Conservation (phyloP, 1,140 invertebrate species). For the Gonatopus flavifemur region DNA sequence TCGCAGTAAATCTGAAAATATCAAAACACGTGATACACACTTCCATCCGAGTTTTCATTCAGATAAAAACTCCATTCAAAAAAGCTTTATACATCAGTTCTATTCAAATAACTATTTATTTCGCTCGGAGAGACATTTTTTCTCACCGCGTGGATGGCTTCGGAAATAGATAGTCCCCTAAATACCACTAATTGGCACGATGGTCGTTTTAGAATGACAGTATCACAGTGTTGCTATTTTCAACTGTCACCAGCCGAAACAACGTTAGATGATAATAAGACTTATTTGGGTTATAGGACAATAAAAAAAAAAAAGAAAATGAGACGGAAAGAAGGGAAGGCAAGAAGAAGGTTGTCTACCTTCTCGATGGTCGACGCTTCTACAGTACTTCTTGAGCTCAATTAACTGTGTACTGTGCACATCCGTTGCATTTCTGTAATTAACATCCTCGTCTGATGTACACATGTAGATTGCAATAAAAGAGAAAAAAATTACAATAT, state of each 20-base stretch:
- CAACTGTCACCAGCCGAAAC: conserved; percentile 6
- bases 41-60: too few relatives aligned
- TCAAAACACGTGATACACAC: too few relatives aligned
- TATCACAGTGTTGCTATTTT: conserved; percentile 20
- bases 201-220: conserved; percentile 6
- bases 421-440: conserved; percentile 7
- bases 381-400: too few relatives aligned
- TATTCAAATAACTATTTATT: too few relatives aligned
- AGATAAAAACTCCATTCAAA: too few relatives aligned
- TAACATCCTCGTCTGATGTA: conserved; percentile 6
- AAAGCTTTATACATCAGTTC: too few relatives aligned
- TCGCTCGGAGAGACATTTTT: too few relatives aligned
- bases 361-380: too few relatives aligned
- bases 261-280: conserved; percentile 21
- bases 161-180: conserved; percentile 24
- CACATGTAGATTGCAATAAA: background rate
- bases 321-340: too few relatives aligned
- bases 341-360: too few relatives aligned
- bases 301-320: conserved; percentile 10
- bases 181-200: conserved; percentile 29
- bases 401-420: background rate
- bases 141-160: too few relatives aligned
- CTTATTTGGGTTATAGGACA: conserved; percentile 18
- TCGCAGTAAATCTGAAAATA: too few relatives aligned
- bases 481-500: background rate